Evolutionary conservation across 2,113 vertebrate genomes (phyloP).

Genomic region (Albula glossodonta): DNA sequence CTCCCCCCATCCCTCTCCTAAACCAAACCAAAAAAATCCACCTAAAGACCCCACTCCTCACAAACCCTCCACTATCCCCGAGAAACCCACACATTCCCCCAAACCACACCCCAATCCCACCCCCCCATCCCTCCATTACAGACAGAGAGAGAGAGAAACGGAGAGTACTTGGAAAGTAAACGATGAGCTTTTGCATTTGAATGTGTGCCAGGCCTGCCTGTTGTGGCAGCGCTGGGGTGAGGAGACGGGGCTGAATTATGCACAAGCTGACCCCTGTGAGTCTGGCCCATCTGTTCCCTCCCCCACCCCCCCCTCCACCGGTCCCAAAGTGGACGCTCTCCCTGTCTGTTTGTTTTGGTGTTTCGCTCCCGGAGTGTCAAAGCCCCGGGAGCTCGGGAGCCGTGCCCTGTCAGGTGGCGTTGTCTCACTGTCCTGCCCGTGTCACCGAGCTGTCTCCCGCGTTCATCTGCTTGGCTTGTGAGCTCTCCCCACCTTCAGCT

Average conservation of each 20-base stretch:
- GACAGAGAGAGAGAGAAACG: neutral
- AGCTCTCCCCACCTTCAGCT: neutral
- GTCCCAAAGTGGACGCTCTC: neutral
- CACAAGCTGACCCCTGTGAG: conserved; percentile 9
- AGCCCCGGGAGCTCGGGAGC: neutral
- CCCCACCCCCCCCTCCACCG: neutral
- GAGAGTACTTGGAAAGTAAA: conserved; percentile 6
- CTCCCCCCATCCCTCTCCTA: too few relatives aligned
- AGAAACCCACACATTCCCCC: too few relatives aligned
- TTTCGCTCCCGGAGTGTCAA: conserved; percentile 7
- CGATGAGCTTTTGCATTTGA: neutral
- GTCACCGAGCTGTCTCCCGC: neutral
- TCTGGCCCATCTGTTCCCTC: conserved; percentile 26
- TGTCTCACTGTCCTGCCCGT: conserved; percentile 14
- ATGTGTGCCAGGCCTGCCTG: neutral
- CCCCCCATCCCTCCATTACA: neutral
- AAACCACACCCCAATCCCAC: too few relatives aligned
- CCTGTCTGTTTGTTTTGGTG: conserved; percentile 15
- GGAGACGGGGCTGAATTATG: conserved; percentile 11
- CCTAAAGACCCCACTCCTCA: too few relatives aligned
- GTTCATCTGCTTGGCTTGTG: neutral
- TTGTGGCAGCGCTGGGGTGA: conserved; percentile 10
- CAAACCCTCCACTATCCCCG: too few relatives aligned
- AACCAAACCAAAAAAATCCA: too few relatives aligned
- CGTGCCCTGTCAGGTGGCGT: conserved; percentile 21